Evolutionary conservation across 1,140 invertebrate species (phyloP), one percentile per base, ranked within the genome.

Genomic region (Bilobella aurantiaca): DNA sequence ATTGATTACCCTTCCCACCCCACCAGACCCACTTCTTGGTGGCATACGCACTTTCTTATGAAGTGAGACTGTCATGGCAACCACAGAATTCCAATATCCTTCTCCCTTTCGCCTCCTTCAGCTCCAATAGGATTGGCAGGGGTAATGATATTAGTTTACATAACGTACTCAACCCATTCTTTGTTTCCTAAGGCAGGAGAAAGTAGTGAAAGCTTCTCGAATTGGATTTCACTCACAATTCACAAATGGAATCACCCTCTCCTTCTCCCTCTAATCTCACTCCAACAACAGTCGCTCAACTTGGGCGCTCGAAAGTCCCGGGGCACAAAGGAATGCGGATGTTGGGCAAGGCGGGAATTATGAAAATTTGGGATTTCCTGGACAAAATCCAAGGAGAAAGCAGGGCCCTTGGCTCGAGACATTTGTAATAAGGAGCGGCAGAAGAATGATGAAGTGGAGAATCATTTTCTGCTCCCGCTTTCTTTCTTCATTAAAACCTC

Each of bases 131-230:
- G 49, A 23, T 42, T 16, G 49, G n/a, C n/a, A n/a, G 21, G 49
- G 49, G 49, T 53, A 53, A 53, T 53, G 23, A 53, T 53, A 53
- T 23, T 53, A 53, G 49, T 53, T 53, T 53, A 23, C 49, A 53
- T 53, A 53, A 23, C 12, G 12, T 53, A 53, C 8, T n/a, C 37
- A 53, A 5, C 3, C 14, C 8, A 16, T 53, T 53, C 49, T 53
- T 53, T 53, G 49, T 53, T 23, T 53, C 12, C 49, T 16, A 5
- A 53, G 23, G 23, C 49, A 23, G 34, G 8, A 8, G 34, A 18
- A 12, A 53, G 8, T 18, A 53, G 21, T 18, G 23, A 53, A 53
- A n/a, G n/a, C n/a, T n/a, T n/a, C n/a, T n/a, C n/a, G 49, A 53
- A 53, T 16, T 53, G 12, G 49, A 53, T 53, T 53, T 53, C 23